These are phyloP conservation scores for Clepsis dumicolana DNA, from an alignment of 2,888 invertebrate species.

Conservation along the genomic window DNA sequence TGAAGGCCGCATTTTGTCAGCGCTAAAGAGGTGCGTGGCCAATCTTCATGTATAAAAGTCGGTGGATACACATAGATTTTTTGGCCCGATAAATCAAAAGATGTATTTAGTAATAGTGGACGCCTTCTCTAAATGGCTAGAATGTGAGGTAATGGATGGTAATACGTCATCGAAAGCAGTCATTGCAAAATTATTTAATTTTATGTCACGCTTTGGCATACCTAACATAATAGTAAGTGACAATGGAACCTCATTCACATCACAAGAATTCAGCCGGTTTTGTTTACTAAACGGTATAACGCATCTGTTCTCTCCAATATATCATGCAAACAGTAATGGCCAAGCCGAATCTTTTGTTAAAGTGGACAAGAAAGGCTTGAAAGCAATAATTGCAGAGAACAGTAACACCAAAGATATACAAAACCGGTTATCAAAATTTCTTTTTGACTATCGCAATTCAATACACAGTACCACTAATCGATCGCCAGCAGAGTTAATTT, in stretches of 20 bases:
- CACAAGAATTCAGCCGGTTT: conserved; percentile 47
- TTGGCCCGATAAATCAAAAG: conserved; percentile 30
- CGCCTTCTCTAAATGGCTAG: conserved; percentile 40
- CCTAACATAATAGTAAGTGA: conserved; percentile 48
- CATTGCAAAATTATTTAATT: conserved; percentile 48
- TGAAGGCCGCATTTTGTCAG: too few species aligned
- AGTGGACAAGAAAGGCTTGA: conserved; percentile 51
- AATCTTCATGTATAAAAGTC: too few species aligned
- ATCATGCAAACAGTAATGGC: conserved; percentile 48
- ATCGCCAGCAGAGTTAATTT: conserved; percentile 47
- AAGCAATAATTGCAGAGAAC: conserved; percentile 40
- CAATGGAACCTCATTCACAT: conserved; percentile 49
- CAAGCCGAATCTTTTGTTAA: conserved; percentile 44
- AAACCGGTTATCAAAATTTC: conserved; percentile 47
- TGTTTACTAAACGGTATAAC: conserved; percentile 48
- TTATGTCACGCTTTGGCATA: conserved; percentile 49
- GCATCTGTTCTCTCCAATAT: conserved; percentile 49
- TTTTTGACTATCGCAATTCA: conserved; percentile 48
- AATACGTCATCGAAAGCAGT: conserved; percentile 41
- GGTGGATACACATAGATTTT: conserved; percentile 41
- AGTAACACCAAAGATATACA: conserved; percentile 17
- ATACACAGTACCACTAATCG: conserved; percentile 43
- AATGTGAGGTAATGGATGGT: conserved; percentile 38
- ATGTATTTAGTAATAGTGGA: conserved; percentile 44
- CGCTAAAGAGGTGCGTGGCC: too few species aligned